These are phyloP conservation scores for Rhopalosiphum maidis DNA, from an alignment of 1,140 invertebrate species.

Conservation along the genomic window DNA sequence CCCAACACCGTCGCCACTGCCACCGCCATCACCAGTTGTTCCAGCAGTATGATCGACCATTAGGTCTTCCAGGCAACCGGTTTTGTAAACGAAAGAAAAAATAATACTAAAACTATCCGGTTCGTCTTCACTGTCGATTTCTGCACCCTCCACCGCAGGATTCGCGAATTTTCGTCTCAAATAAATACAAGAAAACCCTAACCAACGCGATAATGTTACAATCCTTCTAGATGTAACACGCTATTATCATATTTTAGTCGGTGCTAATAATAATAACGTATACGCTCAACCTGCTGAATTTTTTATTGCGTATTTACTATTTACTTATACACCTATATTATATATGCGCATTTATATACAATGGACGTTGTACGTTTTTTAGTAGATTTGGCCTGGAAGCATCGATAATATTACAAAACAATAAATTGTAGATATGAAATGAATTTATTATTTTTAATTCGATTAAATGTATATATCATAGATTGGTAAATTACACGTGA, in stretches of 20 bases:
- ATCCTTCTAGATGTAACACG: neutral
- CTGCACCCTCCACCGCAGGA: neutral
- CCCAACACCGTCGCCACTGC: neutral
- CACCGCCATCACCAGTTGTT: neutral
- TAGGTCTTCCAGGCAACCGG: conserved; percentile 26
- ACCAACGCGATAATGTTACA: neutral
- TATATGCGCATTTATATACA: neutral
- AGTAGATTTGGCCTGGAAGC: neutral
- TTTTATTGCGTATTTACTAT: too few relatives aligned
- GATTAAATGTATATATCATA: neutral
- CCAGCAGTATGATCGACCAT: neutral
- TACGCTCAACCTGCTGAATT: neutral
- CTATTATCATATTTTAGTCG: neutral
- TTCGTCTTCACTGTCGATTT: conserved; percentile 46
- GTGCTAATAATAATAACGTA: neutral
- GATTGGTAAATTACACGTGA: neutral
- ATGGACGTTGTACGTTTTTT: neutral
- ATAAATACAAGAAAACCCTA: neutral
- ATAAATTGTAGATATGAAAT: neutral
- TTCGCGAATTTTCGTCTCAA: neutral
- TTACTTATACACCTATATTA: too few relatives aligned
- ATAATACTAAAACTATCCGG: neutral
- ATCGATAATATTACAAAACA: neutral
- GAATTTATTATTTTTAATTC: neutral
- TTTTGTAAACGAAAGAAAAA: neutral